phyloP scores from a whole-genome alignment of 2,888 invertebrate genomes.

The Conomelus anceps region DNA sequence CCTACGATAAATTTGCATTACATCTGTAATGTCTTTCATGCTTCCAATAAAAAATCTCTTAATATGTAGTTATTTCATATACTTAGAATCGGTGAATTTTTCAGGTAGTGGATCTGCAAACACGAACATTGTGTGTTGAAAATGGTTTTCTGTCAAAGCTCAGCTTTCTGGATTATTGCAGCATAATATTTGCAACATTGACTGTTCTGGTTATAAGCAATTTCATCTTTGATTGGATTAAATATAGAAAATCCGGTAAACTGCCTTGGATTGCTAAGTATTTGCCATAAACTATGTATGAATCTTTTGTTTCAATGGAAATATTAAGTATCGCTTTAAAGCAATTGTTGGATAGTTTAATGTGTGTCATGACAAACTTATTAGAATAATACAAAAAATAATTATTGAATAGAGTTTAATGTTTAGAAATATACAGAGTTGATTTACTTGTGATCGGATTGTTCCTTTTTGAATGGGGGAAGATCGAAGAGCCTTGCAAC shows the following conservation, averaged over 20 bases:
- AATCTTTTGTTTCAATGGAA: no score
- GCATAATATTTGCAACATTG: conserved; percentile 58
- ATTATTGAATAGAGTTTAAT: not conserved
- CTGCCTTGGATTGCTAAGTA: conserved; percentile 79
- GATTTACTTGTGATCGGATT: not conserved
- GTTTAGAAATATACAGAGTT: no score
- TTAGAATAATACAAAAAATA: conserved; percentile 26
- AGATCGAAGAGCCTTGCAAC: conserved; percentile 51
- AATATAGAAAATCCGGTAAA: conserved; percentile 68
- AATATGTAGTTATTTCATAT: no score
- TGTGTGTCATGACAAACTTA: no score
- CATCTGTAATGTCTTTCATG: conserved; percentile 33
- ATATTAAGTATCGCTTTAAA: no score
- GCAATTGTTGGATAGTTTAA: no score
- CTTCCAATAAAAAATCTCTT: no score
- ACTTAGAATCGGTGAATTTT: no score
- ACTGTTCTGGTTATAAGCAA: conserved; percentile 66
- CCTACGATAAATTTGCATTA: no score
- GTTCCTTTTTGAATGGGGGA: conserved; percentile 35
- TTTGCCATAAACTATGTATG: no score
- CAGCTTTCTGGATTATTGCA: conserved; percentile 57
- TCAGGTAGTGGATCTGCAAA: conserved; percentile 60
- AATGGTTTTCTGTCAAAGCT: conserved; percentile 54
- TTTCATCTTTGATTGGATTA: conserved; percentile 73
- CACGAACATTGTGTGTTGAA: conserved; percentile 61